phyloP scores from a whole-genome alignment of 2,888 invertebrate species.

The Nomada ferruginata region DNA sequence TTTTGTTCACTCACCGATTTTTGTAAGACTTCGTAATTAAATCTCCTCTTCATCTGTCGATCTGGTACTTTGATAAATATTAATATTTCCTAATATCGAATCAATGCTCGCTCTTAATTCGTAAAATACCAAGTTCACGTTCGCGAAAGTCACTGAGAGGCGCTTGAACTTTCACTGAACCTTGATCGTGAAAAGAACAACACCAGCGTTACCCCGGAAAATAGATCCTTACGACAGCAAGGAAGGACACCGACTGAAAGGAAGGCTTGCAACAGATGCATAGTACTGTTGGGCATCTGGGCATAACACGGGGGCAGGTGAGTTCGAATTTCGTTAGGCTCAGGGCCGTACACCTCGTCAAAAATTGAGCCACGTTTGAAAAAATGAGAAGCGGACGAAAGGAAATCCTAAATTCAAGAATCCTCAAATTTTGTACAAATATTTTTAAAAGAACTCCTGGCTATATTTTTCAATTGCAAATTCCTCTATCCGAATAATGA shows the following conservation, averaged over 20 bases:
- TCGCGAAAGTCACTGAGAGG: not conserved
- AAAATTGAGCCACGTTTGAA: not conserved
- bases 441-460: too few species aligned
- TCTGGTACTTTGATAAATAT: not conserved
- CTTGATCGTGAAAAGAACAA: constrained; percentile 22
- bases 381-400: not conserved
- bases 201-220: constrained; percentile 7
- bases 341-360: constrained; percentile 59
- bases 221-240: constrained; percentile 67
- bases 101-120: too few species aligned
- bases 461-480: too few species aligned
- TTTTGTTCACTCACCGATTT: constrained; percentile 2
- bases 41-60: not conserved
- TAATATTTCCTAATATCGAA: not conserved
- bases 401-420: too few species aligned
- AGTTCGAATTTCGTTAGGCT: constrained; percentile 75
- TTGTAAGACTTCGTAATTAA: not conserved
- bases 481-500: too few species aligned
- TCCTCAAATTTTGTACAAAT: not conserved
- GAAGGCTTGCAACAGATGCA: constrained; percentile 76
- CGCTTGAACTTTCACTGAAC: not conserved
- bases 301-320: constrained; percentile 78
- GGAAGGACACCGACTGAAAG: constrained; percentile 76
- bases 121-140: not conserved
- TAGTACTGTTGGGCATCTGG: constrained; percentile 70